Evolutionary conservation across 2,888 invertebrate genomes (phyloP).

Genomic region (Campopleginae sp.): DNA sequence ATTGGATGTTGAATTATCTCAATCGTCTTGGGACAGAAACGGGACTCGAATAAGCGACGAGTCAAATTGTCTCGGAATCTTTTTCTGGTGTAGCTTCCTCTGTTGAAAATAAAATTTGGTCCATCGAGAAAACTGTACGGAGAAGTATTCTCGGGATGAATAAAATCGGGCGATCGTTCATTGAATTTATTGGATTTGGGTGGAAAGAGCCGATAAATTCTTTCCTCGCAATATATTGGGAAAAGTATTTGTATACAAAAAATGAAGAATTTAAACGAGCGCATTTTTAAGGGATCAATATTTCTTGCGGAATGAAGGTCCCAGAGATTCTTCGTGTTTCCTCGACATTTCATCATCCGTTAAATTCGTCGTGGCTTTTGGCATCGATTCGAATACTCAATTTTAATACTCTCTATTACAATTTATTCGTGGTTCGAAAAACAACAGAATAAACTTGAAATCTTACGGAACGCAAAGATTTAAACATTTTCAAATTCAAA

Average conservation of each 20-base stretch:
- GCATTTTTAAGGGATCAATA: background rate
- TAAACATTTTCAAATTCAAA: background rate
- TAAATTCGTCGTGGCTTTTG: background rate
- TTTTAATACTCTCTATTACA: too few relatives aligned
- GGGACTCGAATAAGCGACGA: background rate
- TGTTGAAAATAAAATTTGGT: background rate
- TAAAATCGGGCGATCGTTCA: conserved; percentile 8
- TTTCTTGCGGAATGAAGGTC: background rate
- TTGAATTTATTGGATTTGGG: conserved; percentile 28
- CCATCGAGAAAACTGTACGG: background rate
- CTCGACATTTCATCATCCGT: background rate
- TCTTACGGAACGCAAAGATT: background rate
- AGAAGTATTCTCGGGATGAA: conserved; percentile 1
- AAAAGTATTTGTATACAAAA: conserved; percentile 6
- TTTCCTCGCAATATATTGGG: conserved; percentile 1
- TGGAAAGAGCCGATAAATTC: conserved; percentile 4
- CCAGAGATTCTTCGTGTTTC: background rate
- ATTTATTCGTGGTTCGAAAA: background rate
- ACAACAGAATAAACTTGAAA: background rate
- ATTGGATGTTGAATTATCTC: background rate
- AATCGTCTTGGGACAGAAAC: background rate
- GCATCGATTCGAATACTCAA: too few relatives aligned
- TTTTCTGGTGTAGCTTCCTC: background rate
- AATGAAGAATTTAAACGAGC: background rate
- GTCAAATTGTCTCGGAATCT: background rate